These are phyloP conservation scores for Nasonia oneida DNA, from an alignment of 2,888 invertebrate species.

Conservation along the genomic window DNA sequence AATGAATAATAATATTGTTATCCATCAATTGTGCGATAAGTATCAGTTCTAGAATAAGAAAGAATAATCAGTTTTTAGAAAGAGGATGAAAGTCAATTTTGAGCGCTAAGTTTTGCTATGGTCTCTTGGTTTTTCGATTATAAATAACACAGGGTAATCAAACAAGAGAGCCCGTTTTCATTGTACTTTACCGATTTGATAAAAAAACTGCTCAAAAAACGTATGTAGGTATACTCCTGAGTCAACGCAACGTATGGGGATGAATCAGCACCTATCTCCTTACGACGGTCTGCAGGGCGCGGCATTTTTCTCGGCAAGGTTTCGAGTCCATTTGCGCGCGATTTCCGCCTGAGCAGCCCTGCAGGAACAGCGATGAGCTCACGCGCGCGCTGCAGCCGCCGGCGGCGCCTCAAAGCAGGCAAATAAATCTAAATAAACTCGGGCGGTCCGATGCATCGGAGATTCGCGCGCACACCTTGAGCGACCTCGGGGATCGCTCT, in stretches of 20 bases:
- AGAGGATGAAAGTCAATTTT: too few species aligned
- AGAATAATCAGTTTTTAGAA: too few species aligned
- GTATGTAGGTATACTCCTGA: background rate
- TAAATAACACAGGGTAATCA: too few species aligned
- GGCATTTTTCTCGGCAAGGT: constrained; percentile 25
- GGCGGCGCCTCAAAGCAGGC: constrained; percentile 45
- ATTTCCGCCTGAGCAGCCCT: constrained; percentile 28
- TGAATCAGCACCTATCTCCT: constrained; percentile 22
- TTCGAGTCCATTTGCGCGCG: constrained; percentile 41
- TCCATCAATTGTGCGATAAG: too few species aligned
- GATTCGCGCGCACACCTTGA: constrained; percentile 32
- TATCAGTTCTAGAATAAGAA: too few species aligned
- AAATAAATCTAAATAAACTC: constrained; percentile 60
- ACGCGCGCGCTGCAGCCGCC: background rate
- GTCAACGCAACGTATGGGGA: background rate
- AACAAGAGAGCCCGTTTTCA: too few species aligned
- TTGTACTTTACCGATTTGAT: background rate
- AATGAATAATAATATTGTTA: too few species aligned
- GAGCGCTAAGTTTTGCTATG: too few species aligned
- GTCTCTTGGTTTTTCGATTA: too few species aligned
- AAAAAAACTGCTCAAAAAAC: background rate
- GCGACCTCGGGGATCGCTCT: constrained; percentile 50
- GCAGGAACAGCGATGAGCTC: constrained; percentile 43
- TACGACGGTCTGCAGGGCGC: background rate
- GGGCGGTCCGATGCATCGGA: constrained; percentile 54